These are phyloP conservation scores for Sorex araneus DNA, from an alignment of 2,113 vertebrate genomes.

Conservation along the genomic window DNA sequence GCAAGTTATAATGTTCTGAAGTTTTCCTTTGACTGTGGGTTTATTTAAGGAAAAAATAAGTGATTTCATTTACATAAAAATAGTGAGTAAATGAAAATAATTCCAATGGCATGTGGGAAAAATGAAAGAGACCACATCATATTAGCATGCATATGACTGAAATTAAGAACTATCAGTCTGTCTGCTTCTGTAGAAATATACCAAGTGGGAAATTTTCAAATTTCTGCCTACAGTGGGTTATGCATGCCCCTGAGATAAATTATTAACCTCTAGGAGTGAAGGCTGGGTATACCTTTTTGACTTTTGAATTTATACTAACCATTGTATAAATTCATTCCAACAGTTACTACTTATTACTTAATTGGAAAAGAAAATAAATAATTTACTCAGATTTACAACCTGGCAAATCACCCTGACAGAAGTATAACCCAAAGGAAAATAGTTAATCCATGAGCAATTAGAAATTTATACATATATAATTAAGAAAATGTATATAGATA, in stretches of 20 bases:
- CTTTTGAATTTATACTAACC: not conserved
- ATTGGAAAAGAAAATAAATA: conserved; percentile 10
- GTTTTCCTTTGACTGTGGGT: conserved; percentile 12
- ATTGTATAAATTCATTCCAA: not conserved
- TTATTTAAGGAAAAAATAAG: not conserved
- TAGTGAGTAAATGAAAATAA: conserved; percentile 4
- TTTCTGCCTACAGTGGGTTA: not conserved
- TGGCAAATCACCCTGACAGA: not conserved
- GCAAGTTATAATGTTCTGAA: not conserved
- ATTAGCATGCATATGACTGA: not conserved
- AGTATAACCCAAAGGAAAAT: not conserved
- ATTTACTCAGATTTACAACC: not conserved
- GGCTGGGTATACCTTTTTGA: not conserved
- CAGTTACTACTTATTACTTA: not conserved
- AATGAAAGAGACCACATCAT: not conserved
- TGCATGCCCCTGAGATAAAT: not conserved
- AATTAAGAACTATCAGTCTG: not conserved
- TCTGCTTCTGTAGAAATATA: not conserved
- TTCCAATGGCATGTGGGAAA: not conserved
- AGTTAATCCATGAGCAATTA: not conserved
- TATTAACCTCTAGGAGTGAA: not conserved
- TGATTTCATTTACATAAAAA: conserved; percentile 19
- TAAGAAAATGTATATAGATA: not conserved
- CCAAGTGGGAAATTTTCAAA: not conserved
- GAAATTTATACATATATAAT: not conserved